Base-by-base conservation (phyloP, 2,113 vertebrate genomes). In the Phrynosoma platyrhinos region DNA sequence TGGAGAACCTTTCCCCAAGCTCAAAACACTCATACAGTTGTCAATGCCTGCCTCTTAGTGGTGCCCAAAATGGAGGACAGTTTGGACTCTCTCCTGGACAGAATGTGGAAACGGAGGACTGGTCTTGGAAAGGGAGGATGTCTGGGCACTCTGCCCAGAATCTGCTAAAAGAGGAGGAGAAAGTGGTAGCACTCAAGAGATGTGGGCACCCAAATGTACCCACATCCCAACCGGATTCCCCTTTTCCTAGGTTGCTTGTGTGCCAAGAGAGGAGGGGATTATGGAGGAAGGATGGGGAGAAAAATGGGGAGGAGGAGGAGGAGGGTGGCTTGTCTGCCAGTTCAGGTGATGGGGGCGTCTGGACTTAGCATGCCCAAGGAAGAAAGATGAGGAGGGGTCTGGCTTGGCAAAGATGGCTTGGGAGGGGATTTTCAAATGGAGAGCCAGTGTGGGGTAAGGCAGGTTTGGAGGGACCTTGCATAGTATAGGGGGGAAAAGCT, bases 401-500 rank as follows among this genome's bases (percentile, higher is more conserved):
- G 47, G 47, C 5, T 47, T 32, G 71, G 13, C 30, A 18, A n/a
- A 16, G n/a, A 1, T n/a, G 69, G 25, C 30, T 32, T 32, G 12
- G 69, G n/a, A 16, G 16, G 53, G 23, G 25, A 27, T 23, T 40
- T 42, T 76, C 4, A 36, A 36, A 53, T 42, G 42, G 27, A 21
- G 66, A 6, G 8, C 25, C 23, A 21, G 1, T 55, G 16, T 36
- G 27, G 47, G 66, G 53, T 18, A 13, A 62, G 1, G 36, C 58
- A 62, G 23, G 62, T 27, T 25, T 36, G 81, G 77, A 64, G 80
- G 4, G 21, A 14, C n/a, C 52, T 3, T 14, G 78, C 10, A 7
- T 8, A 27, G 76, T 47, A 20, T 27, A 64, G 64, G 1, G 0
- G 1, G 0, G 4, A 72, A 13, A 82, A 25, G 3, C 1, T 10